Evolutionary conservation across 2,888 invertebrate genomes (phyloP), one percentile per base, ranked within the genome.

Genomic region (Pseudococcus longispinus): DNA sequence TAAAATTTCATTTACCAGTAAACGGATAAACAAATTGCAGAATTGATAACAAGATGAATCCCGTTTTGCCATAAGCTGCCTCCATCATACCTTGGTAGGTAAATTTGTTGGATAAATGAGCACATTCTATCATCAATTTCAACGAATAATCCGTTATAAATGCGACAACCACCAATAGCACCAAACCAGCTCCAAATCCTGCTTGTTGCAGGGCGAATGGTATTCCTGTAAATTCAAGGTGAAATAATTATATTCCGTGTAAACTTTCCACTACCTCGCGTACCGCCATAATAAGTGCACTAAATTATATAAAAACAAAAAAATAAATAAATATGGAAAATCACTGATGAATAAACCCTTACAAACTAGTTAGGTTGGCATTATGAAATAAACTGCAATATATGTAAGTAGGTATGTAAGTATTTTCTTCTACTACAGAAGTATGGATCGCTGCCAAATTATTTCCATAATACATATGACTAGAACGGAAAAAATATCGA

Each of bases 1-100:
- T 37, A 77, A 60, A 23, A 23, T 60, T 60, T 9, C 60, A 60
- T 60, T 70, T 92, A 95, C 96, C 96, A 89, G 96, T 93, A 90
- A 96, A 95, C 1, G 96, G 96, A 91, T 96, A 96, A 89, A 95
- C 92, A 90, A 96, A 96, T 90, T 96, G 96, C 88, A 96, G 91
- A 55, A 93, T 90, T 1, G 95, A 95, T 23, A 96, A 92, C 55
- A 96, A 91, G 89, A 95, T 93, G 91, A 95, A 96, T 20, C 96
- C 96, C 80, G 94, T 92, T 90, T 93, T 92, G 74, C 96, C 96
- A 90, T 95, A 96, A 37, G 96, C 95, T 13, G 95, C 94, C 89
- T 95, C 93, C 94, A 96, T 95, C 88, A 96, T 93, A 18, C 94
- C 94, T 90, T 94, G 95, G 89, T 96, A 96, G 87, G 95, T 95